These are phyloP conservation scores for Caenorhabditis wallacei DNA, from an alignment of 2,888 invertebrate genomes.

Conservation along the genomic window DNA sequence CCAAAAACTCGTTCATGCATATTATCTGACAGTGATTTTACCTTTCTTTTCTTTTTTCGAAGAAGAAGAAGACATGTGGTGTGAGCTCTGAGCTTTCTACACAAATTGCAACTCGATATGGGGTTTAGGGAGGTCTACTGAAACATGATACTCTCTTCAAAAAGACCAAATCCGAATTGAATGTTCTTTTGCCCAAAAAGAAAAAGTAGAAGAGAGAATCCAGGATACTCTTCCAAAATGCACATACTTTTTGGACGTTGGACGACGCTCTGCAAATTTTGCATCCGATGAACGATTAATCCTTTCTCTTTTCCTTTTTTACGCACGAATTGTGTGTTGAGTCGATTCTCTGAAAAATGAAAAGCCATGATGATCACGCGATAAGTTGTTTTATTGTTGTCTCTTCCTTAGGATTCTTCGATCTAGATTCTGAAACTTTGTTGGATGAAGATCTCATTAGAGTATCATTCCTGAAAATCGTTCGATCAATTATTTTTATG, in stretches of 20 bases:
- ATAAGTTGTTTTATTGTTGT: constrained; percentile 6
- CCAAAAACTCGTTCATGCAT: constrained; percentile 47
- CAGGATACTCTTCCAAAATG: constrained; percentile 2
- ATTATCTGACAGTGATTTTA: constrained; percentile 15
- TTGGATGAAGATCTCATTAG: no score
- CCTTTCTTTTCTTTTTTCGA: no score
- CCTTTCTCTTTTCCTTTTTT: constrained; percentile 28
- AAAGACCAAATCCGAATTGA: constrained; percentile 34
- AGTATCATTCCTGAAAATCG: no score
- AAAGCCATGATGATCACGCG: constrained; percentile 17
- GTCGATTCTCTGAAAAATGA: not conserved
- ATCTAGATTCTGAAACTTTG: no score
- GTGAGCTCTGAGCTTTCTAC: not conserved
- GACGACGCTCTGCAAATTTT: constrained; percentile 44
- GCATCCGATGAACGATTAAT: constrained; percentile 61
- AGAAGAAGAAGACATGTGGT: no score
- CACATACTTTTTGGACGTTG: constrained; percentile 1
- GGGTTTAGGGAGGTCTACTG: not conserved
- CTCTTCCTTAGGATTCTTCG: no score
- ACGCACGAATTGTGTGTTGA: constrained; percentile 3
- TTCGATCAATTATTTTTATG: no score
- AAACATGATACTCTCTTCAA: constrained; percentile 23
- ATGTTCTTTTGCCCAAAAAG: constrained; percentile 31
- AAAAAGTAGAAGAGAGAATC: not conserved
- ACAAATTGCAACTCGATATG: constrained; percentile 46